A percentile compares a stretch with the other conserved stretches of the same genome.
Evolutionary conservation across 2,113 vertebrate species (phyloP).

Genomic region (Serinus canaria): DNA sequence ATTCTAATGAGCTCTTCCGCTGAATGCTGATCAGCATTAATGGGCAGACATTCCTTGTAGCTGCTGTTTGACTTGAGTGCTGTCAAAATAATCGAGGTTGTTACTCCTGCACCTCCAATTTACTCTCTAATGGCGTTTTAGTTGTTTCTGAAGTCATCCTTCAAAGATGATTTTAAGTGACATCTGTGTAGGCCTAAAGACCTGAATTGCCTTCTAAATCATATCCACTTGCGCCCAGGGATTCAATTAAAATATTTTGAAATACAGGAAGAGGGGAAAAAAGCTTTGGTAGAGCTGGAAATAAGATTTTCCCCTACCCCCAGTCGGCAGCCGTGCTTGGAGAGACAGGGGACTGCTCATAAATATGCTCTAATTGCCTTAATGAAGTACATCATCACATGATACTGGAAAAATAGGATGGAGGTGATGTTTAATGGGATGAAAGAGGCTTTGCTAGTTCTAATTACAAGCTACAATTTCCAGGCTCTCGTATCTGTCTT

Average conservation of each 20-base stretch:
- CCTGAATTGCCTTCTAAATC: slow-evolving; percentile 43
- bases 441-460: slow-evolving; percentile 11
- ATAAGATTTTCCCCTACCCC: background rate
- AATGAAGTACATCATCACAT: slow-evolving; percentile 38
- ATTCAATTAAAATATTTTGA: slow-evolving; percentile 52
- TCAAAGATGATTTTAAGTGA: slow-evolving; percentile 56
- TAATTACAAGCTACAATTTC: background rate
- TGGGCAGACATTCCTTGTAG: background rate
- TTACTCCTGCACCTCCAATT: slow-evolving; percentile 5
- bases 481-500: background rate
- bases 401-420: background rate
- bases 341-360: background rate
- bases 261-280: background rate
- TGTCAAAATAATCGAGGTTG: slow-evolving; percentile 40
- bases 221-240: background rate
- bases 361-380: slow-evolving; percentile 53
- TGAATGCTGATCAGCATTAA: slow-evolving; percentile 16
- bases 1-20: background rate
- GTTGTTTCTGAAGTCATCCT: slow-evolving; percentile 52
- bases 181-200: slow-evolving; percentile 48
- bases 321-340: background rate
- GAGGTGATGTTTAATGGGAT: slow-evolving; percentile 13
- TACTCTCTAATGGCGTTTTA: slow-evolving; percentile 5
- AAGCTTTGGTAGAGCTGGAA: background rate
- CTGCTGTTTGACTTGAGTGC: slow-evolving; percentile 9